These are phyloP conservation scores for Caenorhabditis remanei DNA, from an alignment of 1,140 invertebrate species.

Conservation along the genomic window DNA sequence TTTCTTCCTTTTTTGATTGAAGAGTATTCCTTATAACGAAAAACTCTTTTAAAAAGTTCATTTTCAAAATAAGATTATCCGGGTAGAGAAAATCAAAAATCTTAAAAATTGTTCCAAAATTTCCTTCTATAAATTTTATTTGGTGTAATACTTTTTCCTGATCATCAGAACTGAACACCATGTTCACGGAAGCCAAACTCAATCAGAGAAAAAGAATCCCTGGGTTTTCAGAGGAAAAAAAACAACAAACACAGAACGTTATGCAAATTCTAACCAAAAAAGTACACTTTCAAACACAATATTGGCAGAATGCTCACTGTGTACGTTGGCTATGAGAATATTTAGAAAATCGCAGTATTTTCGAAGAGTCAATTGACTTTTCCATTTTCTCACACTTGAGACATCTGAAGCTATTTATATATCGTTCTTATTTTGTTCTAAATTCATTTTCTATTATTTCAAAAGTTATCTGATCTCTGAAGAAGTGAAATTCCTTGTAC, in stretches of 20 bases:
- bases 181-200: not conserved
- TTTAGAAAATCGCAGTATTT: not conserved
- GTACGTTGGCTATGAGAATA: not conserved
- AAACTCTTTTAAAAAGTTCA: too few relatives aligned
- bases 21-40: too few relatives aligned
- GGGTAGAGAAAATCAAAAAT: too few relatives aligned
- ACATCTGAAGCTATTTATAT: not conserved
- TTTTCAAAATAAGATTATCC: too few relatives aligned
- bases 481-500: too few relatives aligned
- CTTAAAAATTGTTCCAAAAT: not conserved
- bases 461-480: too few relatives aligned
- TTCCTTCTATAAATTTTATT: not conserved
- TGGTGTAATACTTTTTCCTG: not conserved
- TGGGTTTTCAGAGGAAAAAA: not conserved
- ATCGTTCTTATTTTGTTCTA: not conserved
- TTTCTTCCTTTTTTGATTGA: too few relatives aligned
- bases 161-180: not conserved
- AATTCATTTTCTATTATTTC: not conserved
- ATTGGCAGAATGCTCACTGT: constrained; percentile 2
- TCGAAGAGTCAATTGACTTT: not conserved
- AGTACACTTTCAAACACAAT: constrained; percentile 9
- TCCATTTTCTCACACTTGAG: constrained; percentile 43
- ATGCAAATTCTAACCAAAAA: constrained; percentile 37
- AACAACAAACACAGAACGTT: not conserved
- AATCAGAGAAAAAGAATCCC: not conserved